Base-by-base conservation (phyloP, 1,140 invertebrate species). In the Agraylea sexmaculata region DNA sequence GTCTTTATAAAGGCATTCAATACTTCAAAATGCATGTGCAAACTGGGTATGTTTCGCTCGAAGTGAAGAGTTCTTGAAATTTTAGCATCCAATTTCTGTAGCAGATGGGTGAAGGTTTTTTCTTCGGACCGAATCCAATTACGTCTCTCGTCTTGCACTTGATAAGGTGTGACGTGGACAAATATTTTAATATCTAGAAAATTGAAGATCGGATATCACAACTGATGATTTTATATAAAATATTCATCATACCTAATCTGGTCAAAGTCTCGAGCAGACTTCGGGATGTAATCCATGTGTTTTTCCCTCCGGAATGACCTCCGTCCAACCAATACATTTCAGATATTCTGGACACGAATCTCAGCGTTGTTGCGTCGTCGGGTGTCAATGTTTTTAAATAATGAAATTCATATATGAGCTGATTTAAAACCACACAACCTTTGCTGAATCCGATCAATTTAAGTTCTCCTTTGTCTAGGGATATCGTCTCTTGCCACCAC, bases 391-490 rank as follows among this genome's bases (percentile, higher is more conserved):
- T 76, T 58, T 78, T 74, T 15, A 75, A 60, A 58, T 80, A 75
- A 53, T 83, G 74, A 59, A 89, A 79, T 59, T 91, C 87, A 55
- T 87, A 80, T 21, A 91, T 68, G 47, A 91, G 68, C 66, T 91
- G 87, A 69, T 91, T 92, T 39, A 92, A 69, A 37, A 91, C 87
- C 29, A 88, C 83, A 63, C 86, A 90, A 27, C 88, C 88, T 71
- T 92, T 92, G 59, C 87, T 91, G 58, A 92, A 92, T 1, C 84
- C 88, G 46, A 90, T 71, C 39, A 88, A 55, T 32, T 64, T 71
- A 40, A 84, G 43, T 12, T 66, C 55, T 16, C 52, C 52, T 33
- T 62, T 53, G 39, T 71, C 62, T 18, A 75, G 53, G 27, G 61
- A 53, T 29, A 64, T 40, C 17, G 52, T 50, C 4, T 69, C 57